Conservation (phyloP, 2,797 vertebrate species). For the Rhynchonycteris naso region DNA sequence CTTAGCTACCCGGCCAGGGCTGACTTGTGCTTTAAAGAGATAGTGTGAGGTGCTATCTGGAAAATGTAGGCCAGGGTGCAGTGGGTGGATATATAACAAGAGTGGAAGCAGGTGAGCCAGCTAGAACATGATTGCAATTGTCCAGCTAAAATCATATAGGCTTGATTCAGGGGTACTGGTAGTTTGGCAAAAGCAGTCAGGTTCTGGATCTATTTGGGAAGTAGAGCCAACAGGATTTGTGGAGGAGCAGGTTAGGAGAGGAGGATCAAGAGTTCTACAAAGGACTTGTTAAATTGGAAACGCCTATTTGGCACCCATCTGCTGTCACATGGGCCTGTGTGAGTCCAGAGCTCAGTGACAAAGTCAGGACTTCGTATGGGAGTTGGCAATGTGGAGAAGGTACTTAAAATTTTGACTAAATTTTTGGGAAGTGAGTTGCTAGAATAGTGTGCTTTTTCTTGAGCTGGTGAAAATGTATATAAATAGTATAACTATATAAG, state of each 20-base stretch:
- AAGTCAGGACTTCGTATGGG: not conserved
- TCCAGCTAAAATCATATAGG: not conserved
- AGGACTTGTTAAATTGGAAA: not conserved
- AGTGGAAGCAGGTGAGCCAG: not conserved
- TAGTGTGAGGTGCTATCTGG: not conserved
- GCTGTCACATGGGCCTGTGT: not conserved
- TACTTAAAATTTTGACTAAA: not conserved
- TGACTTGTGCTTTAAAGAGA: not conserved
- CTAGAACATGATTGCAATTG: not conserved
- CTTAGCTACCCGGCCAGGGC: too few species aligned
- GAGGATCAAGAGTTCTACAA: not conserved
- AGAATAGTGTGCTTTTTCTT: not conserved
- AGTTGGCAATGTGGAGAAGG: rapidly evolving
- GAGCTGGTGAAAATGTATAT: not conserved
- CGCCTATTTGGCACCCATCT: not conserved
- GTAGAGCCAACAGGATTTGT: not conserved
- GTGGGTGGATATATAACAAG: too few species aligned
- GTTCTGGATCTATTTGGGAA: conserved; percentile 43
- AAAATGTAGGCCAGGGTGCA: not conserved
- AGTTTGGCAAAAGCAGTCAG: not conserved
- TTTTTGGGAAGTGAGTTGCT: not conserved
- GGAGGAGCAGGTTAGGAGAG: not conserved
- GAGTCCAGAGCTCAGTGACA: not conserved
- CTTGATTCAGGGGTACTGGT: not conserved
- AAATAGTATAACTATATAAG: too few species aligned